Evolutionary conservation across 2,888 invertebrate species (phyloP).

Genomic region (Polydrusus cervinus): DNA sequence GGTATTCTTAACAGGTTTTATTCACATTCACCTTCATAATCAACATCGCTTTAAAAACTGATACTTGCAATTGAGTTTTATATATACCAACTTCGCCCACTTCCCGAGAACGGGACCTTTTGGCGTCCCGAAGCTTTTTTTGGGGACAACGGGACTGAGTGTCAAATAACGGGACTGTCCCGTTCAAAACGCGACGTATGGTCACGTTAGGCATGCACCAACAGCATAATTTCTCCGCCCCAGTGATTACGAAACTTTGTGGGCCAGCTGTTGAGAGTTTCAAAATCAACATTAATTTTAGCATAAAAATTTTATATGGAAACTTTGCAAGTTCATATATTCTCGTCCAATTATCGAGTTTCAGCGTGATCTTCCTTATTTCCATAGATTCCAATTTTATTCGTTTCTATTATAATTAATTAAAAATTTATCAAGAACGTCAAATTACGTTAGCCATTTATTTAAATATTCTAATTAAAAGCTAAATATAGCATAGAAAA

Average conservation of each 20-base stretch:
- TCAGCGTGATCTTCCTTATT: background rate
- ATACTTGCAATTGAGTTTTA: too few relatives aligned
- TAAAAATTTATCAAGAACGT: constrained; percentile 1
- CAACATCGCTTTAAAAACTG: too few relatives aligned
- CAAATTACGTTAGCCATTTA: background rate
- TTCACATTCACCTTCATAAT: too few relatives aligned
- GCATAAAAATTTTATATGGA: constrained; percentile 12
- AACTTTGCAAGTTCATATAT: constrained; percentile 11
- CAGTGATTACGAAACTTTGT: constrained; percentile 19
- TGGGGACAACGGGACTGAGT: too few relatives aligned
- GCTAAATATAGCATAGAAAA: background rate
- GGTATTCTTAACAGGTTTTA: too few relatives aligned
- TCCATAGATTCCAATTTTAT: background rate
- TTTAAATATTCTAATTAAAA: background rate
- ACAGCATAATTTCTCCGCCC: background rate
- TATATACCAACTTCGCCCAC: too few relatives aligned
- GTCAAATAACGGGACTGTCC: too few relatives aligned
- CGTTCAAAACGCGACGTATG: too few relatives aligned
- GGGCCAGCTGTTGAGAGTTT: constrained; percentile 5
- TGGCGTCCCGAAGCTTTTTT: too few relatives aligned
- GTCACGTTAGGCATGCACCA: background rate
- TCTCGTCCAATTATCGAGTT: background rate
- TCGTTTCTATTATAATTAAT: background rate
- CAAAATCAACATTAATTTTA: constrained; percentile 14
- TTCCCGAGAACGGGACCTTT: too few relatives aligned